Evolutionary conservation across 2,888 invertebrate genomes (phyloP).

Genomic region (Baccha elongata): DNA sequence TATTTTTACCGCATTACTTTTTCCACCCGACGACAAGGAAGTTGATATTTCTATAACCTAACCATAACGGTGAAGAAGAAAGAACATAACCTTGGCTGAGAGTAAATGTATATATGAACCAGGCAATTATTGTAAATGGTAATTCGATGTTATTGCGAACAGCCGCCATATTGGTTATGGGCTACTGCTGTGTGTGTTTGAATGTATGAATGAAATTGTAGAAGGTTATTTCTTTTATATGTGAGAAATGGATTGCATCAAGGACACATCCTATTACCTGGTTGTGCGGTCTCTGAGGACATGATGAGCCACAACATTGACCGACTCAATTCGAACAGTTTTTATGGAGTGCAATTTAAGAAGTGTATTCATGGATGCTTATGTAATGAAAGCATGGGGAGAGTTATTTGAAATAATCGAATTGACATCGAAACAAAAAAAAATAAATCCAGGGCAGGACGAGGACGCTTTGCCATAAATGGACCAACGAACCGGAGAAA

Average conservation of each 20-base stretch:
- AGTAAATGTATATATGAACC: constrained; percentile 18
- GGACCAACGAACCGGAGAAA: constrained; percentile 48
- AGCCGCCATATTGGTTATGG: constrained; percentile 35
- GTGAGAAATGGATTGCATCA: neutral
- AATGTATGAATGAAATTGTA: constrained; percentile 32
- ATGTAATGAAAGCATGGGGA: constrained; percentile 36
- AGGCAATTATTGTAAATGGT: constrained; percentile 63
- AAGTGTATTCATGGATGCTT: constrained; percentile 42
- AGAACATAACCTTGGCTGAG: constrained; percentile 17
- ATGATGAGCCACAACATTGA: constrained; percentile 51
- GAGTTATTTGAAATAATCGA: constrained; percentile 19
- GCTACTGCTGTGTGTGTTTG: neutral
- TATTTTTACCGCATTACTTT: constrained; percentile 18
- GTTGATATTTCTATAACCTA: neutral
- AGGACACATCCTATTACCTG: constrained; percentile 39
- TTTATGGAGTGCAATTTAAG: constrained; percentile 32
- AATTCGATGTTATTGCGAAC: constrained; percentile 50
- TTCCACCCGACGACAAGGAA: neutral
- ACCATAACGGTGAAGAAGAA: constrained; percentile 1
- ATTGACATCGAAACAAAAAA: constrained; percentile 34
- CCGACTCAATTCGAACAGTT: constrained; percentile 29
- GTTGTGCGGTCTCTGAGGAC: constrained; percentile 11
- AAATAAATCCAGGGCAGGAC: constrained; percentile 17
- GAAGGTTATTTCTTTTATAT: constrained; percentile 18
- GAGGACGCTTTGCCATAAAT: constrained; percentile 22